phyloP scores from a whole-genome alignment of 2,113 vertebrate species.

The Platysternon megacephalum region DNA sequence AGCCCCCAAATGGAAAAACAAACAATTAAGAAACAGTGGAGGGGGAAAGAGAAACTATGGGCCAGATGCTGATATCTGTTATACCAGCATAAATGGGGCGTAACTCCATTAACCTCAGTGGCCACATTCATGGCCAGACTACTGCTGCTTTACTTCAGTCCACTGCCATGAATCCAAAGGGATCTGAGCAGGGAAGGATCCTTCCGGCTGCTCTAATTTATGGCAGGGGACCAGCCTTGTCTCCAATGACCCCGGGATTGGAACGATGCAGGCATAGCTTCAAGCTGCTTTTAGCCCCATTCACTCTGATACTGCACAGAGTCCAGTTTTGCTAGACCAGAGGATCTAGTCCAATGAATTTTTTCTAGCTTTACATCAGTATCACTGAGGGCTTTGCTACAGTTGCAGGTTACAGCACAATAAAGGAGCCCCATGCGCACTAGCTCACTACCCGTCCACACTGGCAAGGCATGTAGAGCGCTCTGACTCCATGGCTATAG shows the following conservation, averaged over 20 bases:
- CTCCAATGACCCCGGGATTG: not conserved
- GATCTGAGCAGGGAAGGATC: not conserved
- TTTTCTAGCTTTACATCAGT: not conserved
- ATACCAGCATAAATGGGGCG: not conserved
- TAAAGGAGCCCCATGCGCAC: too few species aligned
- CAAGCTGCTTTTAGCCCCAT: not conserved
- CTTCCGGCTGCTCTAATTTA: not conserved
- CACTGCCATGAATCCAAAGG: not conserved
- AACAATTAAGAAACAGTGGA: constrained; percentile 33
- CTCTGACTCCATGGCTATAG: too few species aligned
- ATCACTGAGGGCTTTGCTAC: not conserved
- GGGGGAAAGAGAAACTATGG: not conserved
- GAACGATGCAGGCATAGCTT: not conserved
- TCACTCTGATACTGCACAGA: not conserved
- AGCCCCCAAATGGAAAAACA: constrained; percentile 40
- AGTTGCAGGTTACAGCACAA: too few species aligned
- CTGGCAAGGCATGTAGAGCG: too few species aligned
- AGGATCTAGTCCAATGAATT: not conserved
- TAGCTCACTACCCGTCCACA: too few species aligned
- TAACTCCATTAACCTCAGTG: not conserved
- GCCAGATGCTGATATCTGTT: constrained; percentile 21
- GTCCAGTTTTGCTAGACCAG: not conserved
- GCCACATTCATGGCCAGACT: not conserved
- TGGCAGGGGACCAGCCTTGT: not conserved
- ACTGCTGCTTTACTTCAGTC: not conserved